These are phyloP conservation scores for Chiroxiphia lanceolata DNA, from an alignment of 2,797 vertebrate species.

Conservation along the genomic window DNA sequence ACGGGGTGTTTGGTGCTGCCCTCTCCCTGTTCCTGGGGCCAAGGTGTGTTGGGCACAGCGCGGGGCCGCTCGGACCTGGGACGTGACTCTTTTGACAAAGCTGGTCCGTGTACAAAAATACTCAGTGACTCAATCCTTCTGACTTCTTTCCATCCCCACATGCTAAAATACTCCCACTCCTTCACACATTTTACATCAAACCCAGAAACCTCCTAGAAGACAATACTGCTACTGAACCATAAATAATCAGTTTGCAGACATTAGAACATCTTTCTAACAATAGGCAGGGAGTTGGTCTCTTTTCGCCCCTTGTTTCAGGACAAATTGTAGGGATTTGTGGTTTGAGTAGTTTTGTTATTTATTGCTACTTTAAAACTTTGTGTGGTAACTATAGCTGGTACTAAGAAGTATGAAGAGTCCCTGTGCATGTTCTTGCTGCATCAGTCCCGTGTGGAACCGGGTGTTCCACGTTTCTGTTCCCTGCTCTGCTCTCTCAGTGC, in stretches of 20 bases:
- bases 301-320: background rate
- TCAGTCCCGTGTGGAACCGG: background rate
- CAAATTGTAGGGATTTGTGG: background rate
- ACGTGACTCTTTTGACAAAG: background rate
- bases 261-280: background rate
- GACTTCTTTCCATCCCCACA: conserved; percentile 40
- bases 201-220: conserved; percentile 4
- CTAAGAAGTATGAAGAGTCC: background rate
- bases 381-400: background rate
- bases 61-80: background rate
- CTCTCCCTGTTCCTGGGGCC: background rate
- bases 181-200: conserved; percentile 34
- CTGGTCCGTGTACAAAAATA: conserved; percentile 20
- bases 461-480: background rate
- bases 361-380: background rate
- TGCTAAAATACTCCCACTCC: conserved; percentile 48
- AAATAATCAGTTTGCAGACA: background rate
- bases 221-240: conserved; percentile 1
- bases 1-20: background rate
- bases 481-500: background rate
- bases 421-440: background rate
- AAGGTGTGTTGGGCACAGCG: rapidly evolving
- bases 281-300: background rate
- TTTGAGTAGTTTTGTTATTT: background rate
- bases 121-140: conserved; percentile 22